Conservation (phyloP, 2,797 vertebrate species). For the Phalanger gymnotis region DNA sequence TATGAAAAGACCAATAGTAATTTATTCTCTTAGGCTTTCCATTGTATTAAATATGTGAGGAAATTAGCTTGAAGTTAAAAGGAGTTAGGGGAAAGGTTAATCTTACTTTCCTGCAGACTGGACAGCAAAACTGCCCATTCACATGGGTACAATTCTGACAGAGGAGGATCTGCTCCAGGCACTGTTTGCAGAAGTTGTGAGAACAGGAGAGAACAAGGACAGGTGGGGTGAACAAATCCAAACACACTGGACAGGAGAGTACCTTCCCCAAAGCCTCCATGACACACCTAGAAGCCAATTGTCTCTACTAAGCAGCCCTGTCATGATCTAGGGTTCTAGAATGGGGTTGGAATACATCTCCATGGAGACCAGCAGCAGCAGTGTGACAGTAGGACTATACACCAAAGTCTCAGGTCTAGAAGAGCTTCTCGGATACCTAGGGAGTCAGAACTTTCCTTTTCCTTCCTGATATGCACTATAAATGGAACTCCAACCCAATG, state of each 20-base stretch:
- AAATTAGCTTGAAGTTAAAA: background rate
- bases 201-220: constrained; percentile 69
- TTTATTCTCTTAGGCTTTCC: background rate
- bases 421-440: background rate
- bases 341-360: background rate
- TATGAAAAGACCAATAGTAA: background rate
- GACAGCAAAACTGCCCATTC: constrained; percentile 58
- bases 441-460: background rate
- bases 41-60: background rate
- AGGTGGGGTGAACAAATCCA: constrained; percentile 63
- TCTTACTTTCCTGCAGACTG: constrained; percentile 71
- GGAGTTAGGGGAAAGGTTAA: background rate
- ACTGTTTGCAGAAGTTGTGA: constrained; percentile 75
- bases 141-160: constrained; percentile 43
- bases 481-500: background rate
- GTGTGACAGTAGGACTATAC: background rate
- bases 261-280: constrained; percentile 57
- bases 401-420: background rate
- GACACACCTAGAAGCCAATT: background rate
- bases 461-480: background rate
- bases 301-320: background rate
- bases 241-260: constrained; percentile 60
- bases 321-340: background rate
- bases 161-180: constrained; percentile 69
- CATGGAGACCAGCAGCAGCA: constrained; percentile 13